Percentiles rank a stretch among this genome's conserved stretches.
Evolutionary conservation across 2,113 vertebrate genomes (phyloP).

Genomic region (Dendrocopos noguchii): DNA sequence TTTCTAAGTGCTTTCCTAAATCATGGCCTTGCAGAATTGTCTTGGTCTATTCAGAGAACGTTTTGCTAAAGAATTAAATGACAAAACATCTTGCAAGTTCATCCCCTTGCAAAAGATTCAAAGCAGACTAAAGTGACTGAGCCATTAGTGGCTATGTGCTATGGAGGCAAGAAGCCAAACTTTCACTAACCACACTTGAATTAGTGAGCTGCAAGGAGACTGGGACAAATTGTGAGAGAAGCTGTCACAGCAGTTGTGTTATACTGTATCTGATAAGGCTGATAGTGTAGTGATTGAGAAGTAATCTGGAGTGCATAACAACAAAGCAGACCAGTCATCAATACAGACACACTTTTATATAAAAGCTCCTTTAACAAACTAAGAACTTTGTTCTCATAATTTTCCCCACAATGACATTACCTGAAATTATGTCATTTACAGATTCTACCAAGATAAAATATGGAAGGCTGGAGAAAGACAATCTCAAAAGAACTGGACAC

Average conservation of each 20-base stretch:
- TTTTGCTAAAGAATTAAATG: background rate
- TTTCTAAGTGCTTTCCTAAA: conserved; percentile 1
- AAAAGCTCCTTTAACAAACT: conserved; percentile 53
- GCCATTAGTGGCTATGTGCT: conserved; percentile 36
- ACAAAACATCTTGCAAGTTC: background rate
- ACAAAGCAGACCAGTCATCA: conserved; percentile 18
- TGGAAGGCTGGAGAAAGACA: conserved; percentile 36
- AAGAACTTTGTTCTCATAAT: background rate
- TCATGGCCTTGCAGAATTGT: background rate
- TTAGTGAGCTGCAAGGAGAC: background rate
- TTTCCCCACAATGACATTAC: conserved; percentile 38
- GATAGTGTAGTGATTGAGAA: background rate
- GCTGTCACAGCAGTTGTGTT: background rate
- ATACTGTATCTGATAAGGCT: background rate
- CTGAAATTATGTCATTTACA: conserved; percentile 9
- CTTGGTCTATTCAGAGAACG: background rate
- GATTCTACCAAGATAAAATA: conserved; percentile 12
- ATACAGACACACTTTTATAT: conserved; percentile 10
- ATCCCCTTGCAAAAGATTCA: background rate
- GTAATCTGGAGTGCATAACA: conserved; percentile 17
- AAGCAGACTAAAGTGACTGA: background rate
- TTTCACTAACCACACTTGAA: conserved; percentile 27
- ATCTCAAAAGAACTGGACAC: conserved; percentile 40
- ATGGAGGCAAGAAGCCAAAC: conserved; percentile 10
- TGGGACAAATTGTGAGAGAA: background rate